These are phyloP conservation scores for Osmerus eperlanus DNA, from an alignment of 2,113 vertebrate genomes.

Conservation along the genomic window DNA sequence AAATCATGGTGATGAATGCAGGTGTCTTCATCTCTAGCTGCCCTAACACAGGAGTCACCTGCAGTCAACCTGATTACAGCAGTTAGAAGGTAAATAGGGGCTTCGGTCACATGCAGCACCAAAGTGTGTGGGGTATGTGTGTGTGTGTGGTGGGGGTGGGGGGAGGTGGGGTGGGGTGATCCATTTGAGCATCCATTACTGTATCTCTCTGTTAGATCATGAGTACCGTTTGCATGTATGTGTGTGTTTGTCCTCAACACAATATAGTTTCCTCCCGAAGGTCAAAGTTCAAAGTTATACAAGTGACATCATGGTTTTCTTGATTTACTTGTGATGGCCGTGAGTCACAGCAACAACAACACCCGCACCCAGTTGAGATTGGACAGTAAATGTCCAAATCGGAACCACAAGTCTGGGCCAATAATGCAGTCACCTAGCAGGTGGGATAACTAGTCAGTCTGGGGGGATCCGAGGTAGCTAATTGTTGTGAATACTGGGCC, in stretches of 20 bases:
- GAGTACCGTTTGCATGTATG: not conserved
- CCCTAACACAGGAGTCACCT: constrained; percentile 17
- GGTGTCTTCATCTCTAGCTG: not conserved
- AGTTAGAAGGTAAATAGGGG: not conserved
- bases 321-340: constrained; percentile 16
- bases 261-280: too few relatives aligned
- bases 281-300: too few relatives aligned
- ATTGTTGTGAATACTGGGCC: constrained; percentile 62
- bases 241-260: not conserved
- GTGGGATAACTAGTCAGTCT: constrained; percentile 42
- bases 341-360: not conserved
- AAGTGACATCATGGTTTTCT: too few relatives aligned
- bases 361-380: not conserved
- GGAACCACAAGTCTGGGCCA: not conserved
- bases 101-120: not conserved
- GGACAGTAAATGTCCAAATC: not conserved
- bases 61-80: constrained; percentile 25
- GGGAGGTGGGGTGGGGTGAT: not conserved
- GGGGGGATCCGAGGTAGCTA: constrained; percentile 58
- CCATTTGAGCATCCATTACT: not conserved
- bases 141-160: not conserved
- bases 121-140: not conserved
- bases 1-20: constrained; percentile 30
- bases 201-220: not conserved
- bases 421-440: constrained; percentile 55